A percentile compares a stretch with the other conserved stretches of the same genome.
Conservation (phyloP, 2,113 vertebrate genomes). For the Lagopus leucura region DNA sequence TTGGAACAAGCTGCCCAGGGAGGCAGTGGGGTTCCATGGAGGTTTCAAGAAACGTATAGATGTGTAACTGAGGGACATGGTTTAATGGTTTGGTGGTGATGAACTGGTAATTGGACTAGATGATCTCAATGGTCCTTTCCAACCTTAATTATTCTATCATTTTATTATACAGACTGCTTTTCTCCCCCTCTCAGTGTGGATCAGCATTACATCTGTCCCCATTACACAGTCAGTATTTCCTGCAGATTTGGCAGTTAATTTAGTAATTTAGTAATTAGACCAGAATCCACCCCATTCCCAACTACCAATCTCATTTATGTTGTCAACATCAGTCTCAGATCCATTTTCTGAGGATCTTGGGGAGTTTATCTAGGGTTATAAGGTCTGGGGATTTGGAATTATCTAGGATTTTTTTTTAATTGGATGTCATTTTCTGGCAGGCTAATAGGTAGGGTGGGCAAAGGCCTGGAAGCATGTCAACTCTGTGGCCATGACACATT, state of each 20-base stretch:
- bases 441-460: not conserved
- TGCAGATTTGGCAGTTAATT: not conserved
- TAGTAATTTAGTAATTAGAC: not conserved
- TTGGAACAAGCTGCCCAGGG: no score
- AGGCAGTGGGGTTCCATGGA: no score
- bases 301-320: not conserved
- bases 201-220: not conserved
- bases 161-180: fast-evolving
- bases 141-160: no score
- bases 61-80: no score
- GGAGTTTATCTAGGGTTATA: not conserved
- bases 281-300: fast-evolving
- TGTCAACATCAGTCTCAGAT: not conserved
- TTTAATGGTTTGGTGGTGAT: no score
- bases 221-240: not conserved
- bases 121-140: no score
- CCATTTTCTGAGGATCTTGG: not conserved
- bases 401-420: not conserved
- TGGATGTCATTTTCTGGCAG: not conserved
- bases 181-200: not conserved
- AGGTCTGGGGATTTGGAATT: not conserved
- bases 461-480: not conserved
- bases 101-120: no score
- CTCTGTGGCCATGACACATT: not conserved
- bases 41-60: no score